phyloP scores from a whole-genome alignment of 2,888 invertebrate species.

The Heterodera filipjevi region DNA sequence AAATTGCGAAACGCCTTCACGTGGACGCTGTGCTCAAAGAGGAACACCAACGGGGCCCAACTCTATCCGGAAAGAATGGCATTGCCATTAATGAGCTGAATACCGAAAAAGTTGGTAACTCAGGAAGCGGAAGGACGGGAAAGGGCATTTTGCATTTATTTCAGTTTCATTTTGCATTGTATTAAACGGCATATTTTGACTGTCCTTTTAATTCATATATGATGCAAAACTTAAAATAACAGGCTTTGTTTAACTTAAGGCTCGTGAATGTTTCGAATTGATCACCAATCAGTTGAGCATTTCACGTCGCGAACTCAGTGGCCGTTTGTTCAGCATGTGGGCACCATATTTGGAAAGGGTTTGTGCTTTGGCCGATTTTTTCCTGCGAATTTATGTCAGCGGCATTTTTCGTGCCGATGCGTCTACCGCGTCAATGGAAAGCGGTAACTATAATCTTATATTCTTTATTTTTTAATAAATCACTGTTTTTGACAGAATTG shows the following conservation, averaged over 20 bases:
- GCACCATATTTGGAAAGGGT: constrained; percentile 40
- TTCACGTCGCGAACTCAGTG: constrained; percentile 40
- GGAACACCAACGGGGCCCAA: not conserved
- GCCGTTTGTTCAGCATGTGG: constrained; percentile 43
- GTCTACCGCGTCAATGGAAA: constrained; percentile 44
- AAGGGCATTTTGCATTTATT: not conserved
- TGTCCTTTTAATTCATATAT: too few relatives aligned
- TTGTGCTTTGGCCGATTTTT: constrained; percentile 42
- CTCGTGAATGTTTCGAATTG: constrained; percentile 37
- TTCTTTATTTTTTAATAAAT: not conserved
- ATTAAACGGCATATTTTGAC: too few relatives aligned
- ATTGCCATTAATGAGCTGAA: not conserved
- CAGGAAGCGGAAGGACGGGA: too few relatives aligned
- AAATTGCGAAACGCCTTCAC: constrained; percentile 20
- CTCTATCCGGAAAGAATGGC: not conserved
- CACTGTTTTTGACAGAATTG: constrained; percentile 39
- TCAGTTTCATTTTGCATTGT: too few relatives aligned
- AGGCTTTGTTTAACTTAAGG: constrained; percentile 12
- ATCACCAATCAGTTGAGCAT: constrained; percentile 38
- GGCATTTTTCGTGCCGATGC: constrained; percentile 39
- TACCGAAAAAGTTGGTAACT: constrained; percentile 12
- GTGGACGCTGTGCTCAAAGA: constrained; percentile 33
- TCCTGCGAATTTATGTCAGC: constrained; percentile 42
- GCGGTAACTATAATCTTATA: constrained; percentile 33
- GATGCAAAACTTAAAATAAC: not conserved